Evolutionary conservation across 2,797 vertebrate species (phyloP), one percentile per base, ranked within the genome.

Genomic region (Catharus ustulatus): DNA sequence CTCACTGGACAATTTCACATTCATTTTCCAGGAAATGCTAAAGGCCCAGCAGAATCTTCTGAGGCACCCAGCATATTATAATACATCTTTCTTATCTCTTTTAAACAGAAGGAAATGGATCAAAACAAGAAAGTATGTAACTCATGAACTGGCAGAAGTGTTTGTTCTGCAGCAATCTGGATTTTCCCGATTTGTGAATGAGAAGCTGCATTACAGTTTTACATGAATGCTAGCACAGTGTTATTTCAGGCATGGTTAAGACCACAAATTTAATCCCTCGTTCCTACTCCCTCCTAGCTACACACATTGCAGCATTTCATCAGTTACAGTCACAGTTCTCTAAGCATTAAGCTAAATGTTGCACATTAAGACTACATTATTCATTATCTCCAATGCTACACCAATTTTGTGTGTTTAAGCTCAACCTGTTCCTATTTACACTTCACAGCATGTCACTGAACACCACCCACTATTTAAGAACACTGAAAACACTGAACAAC

Each of bases 21-120:
- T 79, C 15, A 10, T 74, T 94, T 89, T 68, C 26, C 61, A 92
- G 48, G 67, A 91, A 95, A 76, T 23, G 48, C 51, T 90, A 80
- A 84, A 87, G 30, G 57, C 24, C 69, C 40, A 75, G n/a, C n/a
- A 34, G 86, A 90, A 69, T 90, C 80, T 95, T 78, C 58, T 54
- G 21, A 84, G 54, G 29, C 61, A 72, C 40, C 57, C 48, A 85
- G 34, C 6, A 62, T 36, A 68, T 42, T 74, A 72, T 26, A 88
- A 75, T 63, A 63, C 20, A 59, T 48, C 40, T 54, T 63, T 82
- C 77, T 95, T 92, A 94, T 71, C 92, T 82, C 67, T 83, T 83
- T 59, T 42, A 59, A 90, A 51, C 63, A 91, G 83, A 84, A 86
- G 81, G 84, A 95, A 90, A 81, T 46, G 24, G 77, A 90, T 90